Base-by-base conservation (phyloP, 2,888 invertebrate species). In the Eupithecia subumbrata region DNA sequence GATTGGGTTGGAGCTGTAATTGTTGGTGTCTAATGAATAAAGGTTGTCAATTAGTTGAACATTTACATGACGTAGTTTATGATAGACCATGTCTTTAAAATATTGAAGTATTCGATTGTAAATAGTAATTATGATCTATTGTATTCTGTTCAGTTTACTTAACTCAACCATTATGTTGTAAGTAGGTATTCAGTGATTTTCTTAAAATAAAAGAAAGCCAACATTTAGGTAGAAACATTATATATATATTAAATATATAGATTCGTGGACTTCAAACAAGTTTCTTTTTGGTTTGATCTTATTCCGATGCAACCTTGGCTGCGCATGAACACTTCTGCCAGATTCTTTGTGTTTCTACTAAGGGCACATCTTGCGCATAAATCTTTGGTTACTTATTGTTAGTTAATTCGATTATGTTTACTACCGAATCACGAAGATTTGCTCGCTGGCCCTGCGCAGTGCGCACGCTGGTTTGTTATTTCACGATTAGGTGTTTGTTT, bases 1-100 rank as follows among this genome's bases (percentile, higher is more conserved):
- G 40, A 72, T 72, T 60, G 60, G 30, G 63, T 69, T 69, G 52
- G 48, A 76, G 64, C 63, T 76, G 30, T 69, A 72, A 66, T 72
- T 74, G 69, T 43, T 69, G 34, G 74, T 34, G 52, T 69, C 68
- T 63, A 68, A 69, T 64, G 40, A 70, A 67, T 68, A 34, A 25
- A 64, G 64, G 34, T 66, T 37, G 18, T 66, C 64, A 34, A 37
- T 63, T 25, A 66, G 16, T 37, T 37, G 7, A 18, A 37, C 37
- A 66, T 37, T 37, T 63, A 12, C 14, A 63, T 63, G 63, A 22
- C 63, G 63, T 63, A 14, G 12, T 7, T 16, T 30, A 63, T 30
- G 16, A 63, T 30, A 16, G 12, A 63, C 11, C 63, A 30, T 16
- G 30, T 63, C 22, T 56, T 22, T 12, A 3, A 52, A 56, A 56